A percentile compares a stretch with the other conserved stretches of the same genome.
Evolutionary conservation across 1,140 invertebrate species (phyloP).

Genomic region (Calosoma granatense): DNA sequence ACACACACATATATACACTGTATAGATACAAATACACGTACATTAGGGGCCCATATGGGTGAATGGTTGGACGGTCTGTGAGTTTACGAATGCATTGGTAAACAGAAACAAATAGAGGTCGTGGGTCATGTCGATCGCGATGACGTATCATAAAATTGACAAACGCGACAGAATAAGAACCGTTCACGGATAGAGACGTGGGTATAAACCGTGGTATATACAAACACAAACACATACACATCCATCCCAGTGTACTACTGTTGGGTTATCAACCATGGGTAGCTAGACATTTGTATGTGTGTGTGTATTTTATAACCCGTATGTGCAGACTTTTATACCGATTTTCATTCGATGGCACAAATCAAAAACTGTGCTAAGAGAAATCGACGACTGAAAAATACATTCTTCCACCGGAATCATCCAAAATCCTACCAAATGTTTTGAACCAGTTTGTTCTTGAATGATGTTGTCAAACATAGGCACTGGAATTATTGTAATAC

Average conservation of each 20-base stretch:
- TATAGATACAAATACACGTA: too few relatives aligned
- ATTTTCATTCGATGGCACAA: conserved; percentile 27
- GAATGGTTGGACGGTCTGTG: too few relatives aligned
- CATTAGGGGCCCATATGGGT: too few relatives aligned
- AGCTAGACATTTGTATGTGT: background rate
- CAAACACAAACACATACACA: background rate
- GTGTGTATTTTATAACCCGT: conserved; percentile 22
- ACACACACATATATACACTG: too few relatives aligned
- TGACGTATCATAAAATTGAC: conserved; percentile 19
- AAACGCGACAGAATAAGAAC: conserved; percentile 17
- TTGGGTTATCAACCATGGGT: too few relatives aligned
- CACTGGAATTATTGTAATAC: too few relatives aligned
- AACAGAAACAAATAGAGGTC: background rate
- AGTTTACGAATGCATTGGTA: background rate
- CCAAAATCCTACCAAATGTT: too few relatives aligned
- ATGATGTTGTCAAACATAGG: too few relatives aligned
- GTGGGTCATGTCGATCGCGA: too few relatives aligned
- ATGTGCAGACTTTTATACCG: conserved; percentile 23
- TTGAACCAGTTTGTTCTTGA: too few relatives aligned
- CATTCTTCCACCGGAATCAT: too few relatives aligned
- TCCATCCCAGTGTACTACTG: too few relatives aligned
- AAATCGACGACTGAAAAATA: background rate
- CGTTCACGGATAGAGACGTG: background rate
- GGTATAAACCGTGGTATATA: background rate
- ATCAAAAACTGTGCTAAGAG: conserved; percentile 16